A percentile compares a stretch with the other conserved stretches of the same genome.
Evolutionary conservation across 2,113 vertebrate species (phyloP).

Genomic region (Elanoides forficatus): DNA sequence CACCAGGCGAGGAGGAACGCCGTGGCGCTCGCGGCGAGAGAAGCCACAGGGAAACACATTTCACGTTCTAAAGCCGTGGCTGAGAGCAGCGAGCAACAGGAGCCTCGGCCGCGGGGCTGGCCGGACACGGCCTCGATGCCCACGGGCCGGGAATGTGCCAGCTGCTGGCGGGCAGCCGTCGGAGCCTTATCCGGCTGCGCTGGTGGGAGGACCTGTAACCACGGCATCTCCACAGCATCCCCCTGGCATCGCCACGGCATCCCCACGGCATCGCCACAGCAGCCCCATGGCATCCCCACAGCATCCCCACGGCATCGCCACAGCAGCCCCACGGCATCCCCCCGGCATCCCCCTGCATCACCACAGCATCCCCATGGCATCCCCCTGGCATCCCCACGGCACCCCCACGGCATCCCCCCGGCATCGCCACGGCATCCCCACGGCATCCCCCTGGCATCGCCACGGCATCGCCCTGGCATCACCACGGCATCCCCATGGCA

Average conservation of each 20-base stretch:
- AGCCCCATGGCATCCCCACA: accelerated
- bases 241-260: accelerated
- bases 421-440: not conserved
- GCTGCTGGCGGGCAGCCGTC: not conserved
- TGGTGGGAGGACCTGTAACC: not conserved
- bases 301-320: no score
- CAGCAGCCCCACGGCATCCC: not conserved
- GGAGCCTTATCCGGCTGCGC: not conserved
- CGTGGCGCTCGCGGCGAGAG: not conserved
- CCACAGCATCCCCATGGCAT: accelerated
- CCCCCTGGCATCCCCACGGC: not conserved
- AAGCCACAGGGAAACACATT: not conserved
- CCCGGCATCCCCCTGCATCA: not conserved
- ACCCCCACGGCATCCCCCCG: not conserved
- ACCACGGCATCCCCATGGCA: not conserved
- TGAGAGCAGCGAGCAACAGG: not conserved
- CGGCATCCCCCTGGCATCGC: not conserved
- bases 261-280: not conserved
- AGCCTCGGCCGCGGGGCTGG: not conserved
- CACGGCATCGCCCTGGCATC: accelerated
- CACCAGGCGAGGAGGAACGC: accelerated
- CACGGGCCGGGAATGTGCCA: not conserved
- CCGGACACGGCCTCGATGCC: accelerated
- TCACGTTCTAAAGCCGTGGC: not conserved
- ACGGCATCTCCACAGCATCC: not conserved